Conservation (phyloP, 2,113 vertebrate genomes). For the Gavialis gangeticus region DNA sequence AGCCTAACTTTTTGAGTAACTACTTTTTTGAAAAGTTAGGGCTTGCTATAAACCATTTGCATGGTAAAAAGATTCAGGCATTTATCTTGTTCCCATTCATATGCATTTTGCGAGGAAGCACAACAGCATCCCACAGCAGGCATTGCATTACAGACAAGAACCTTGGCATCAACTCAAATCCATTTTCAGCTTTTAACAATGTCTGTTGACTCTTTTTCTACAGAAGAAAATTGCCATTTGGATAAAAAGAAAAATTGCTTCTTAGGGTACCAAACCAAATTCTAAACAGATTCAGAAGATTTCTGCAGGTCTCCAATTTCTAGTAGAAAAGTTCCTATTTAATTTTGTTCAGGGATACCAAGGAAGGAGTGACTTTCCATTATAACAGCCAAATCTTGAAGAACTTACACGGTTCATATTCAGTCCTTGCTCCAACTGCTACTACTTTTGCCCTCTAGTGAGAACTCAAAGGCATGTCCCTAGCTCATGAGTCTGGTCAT, state of each 20-base stretch:
- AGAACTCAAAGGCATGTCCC: background rate
- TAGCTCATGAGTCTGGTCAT: background rate
- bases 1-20: background rate
- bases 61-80: background rate
- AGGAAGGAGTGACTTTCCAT: background rate
- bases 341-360: background rate
- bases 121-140: background rate
- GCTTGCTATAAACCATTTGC: background rate
- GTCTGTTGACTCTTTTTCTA: background rate
- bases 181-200: slow-evolving; percentile 14
- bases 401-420: background rate
- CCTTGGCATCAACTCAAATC: background rate
- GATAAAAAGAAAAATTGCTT: background rate
- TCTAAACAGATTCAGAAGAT: background rate
- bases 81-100: background rate
- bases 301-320: background rate
- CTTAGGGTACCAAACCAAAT: background rate
- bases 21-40: background rate
- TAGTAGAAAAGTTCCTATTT: background rate
- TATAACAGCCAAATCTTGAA: background rate
- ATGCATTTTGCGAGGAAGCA: background rate
- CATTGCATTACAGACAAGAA: background rate
- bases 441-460: background rate
- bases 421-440: rapidly evolving
- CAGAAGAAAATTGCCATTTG: background rate